These are phyloP conservation scores for Mythimna vitellina DNA, from an alignment of 2,888 invertebrate genomes.

Conservation along the genomic window DNA sequence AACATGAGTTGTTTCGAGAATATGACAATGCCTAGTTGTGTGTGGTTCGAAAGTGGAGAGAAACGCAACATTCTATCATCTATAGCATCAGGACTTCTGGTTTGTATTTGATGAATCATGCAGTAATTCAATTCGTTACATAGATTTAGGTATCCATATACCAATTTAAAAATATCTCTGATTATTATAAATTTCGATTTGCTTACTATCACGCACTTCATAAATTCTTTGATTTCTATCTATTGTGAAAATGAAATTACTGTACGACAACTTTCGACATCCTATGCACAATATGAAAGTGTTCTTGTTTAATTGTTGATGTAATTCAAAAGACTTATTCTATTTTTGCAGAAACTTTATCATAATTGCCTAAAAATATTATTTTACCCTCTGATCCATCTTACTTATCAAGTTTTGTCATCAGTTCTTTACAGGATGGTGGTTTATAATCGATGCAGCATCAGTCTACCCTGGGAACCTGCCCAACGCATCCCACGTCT, in stretches of 20 bases:
- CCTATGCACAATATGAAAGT: background rate
- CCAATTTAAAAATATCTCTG: background rate
- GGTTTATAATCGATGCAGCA: constrained; percentile 99
- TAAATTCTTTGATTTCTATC: background rate
- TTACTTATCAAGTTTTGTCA: background rate
- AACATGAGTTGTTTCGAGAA: constrained; percentile 94
- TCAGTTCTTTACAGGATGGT: constrained; percentile 99
- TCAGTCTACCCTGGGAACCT: constrained; percentile 94
- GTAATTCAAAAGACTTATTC: background rate
- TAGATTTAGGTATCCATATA: constrained; percentile 17
- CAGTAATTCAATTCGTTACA: constrained; percentile 35
- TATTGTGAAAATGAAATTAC: constrained; percentile 2
- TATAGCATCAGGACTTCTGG: constrained; percentile 96
- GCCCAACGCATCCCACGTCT: constrained; percentile 96
- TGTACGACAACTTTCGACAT: constrained; percentile 1
- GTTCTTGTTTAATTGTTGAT: background rate
- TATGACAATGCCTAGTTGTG: constrained; percentile 93
- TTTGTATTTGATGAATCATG: constrained; percentile 89
- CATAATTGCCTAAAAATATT: background rate
- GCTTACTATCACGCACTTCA: background rate
- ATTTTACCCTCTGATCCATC: background rate
- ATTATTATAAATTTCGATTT: background rate
- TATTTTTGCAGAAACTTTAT: background rate
- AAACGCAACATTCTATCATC: constrained; percentile 96
- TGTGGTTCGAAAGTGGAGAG: constrained; percentile 96